Base-by-base conservation (phyloP, 2,113 vertebrate genomes). In the Fregetta grallaria region DNA sequence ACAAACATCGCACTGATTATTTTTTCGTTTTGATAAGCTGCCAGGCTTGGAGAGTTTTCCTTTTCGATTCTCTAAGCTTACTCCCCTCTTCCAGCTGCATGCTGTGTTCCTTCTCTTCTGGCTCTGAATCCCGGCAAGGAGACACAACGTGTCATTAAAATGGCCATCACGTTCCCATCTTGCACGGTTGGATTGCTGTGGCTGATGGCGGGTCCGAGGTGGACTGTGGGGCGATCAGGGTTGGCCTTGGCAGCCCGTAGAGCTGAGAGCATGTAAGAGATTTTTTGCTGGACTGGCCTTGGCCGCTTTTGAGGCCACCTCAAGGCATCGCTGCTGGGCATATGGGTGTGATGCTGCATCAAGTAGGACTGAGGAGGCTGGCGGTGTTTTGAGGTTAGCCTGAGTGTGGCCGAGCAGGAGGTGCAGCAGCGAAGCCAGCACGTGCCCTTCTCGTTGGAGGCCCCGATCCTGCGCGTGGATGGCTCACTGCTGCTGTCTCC, bases 391-490 rank as follows among this genome's bases (percentile, higher is more conserved):
- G 88, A 8, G 25, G 45, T n/a, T 8, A 11, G 26, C 4, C 13
- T 3, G n/a, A 58, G 59, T 0, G 0, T 14, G 70, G 84, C 42
- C 0, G 4, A 50, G 61, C 74, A 8, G 63, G 53, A 68, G 49
- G 16, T 20, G 22, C n/a, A 21, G 52, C 19, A 4, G 63, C 63
- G 32, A 7, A 6, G n/a, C 5, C 59, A 49, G 23, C n/a, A 11
- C 1, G 4, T 50, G 68, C 9, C 34, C 30, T 17, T 6, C 26
- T 6, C 0, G 3, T 85, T 1, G 8, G 21, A 72, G 42, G 22
- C 56, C 26, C n/a, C 1, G 0, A 3, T 56, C 34, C 71, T 7
- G 52, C 36, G 0, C 3, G 0, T 0, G 5, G 40, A 8, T 0
- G 5, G 62, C 25, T 45, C 7, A 4, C 16, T 3, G 14, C 73